A percentile compares a stretch with the other conserved stretches of the same genome.
phyloP scores from a whole-genome alignment of 2,797 vertebrate genomes.

The Malurus leucopterus region DNA sequence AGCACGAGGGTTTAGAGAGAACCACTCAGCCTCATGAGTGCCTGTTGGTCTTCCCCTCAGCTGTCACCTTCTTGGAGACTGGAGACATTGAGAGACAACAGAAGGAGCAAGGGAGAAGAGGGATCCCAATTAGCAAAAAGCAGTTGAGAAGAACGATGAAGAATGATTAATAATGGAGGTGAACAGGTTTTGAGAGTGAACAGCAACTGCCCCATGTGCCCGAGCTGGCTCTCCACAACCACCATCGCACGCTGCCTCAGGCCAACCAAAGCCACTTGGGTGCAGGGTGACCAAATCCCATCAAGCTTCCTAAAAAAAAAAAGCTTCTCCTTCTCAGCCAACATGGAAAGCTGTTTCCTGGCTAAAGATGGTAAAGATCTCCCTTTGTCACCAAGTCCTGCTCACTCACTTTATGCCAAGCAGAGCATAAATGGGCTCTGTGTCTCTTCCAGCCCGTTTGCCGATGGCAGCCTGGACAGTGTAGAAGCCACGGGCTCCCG shows the following conservation, averaged over 20 bases:
- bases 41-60: neutral
- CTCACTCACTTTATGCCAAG: neutral
- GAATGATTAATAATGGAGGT: too few species aligned
- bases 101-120: too few species aligned
- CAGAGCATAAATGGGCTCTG: neutral
- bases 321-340: neutral
- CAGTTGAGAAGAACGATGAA: too few species aligned
- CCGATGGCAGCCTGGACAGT: neutral
- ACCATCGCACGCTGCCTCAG: rapidly evolving
- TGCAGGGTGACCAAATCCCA: neutral
- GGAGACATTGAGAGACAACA: too few species aligned
- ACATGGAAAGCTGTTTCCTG: neutral
- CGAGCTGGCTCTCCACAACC: neutral
- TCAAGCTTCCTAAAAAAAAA: neutral
- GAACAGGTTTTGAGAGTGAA: neutral
- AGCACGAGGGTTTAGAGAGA: neutral
- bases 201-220: neutral
- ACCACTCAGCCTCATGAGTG: neutral
- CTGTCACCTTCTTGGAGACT: neutral
- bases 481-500: neutral
- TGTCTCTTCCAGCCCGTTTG: neutral
- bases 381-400: neutral
- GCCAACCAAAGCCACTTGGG: neutral
- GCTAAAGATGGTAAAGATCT: neutral
- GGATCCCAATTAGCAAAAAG: too few species aligned